Percentiles rank a stretch among this genome's conserved stretches.
These are phyloP conservation scores for Darwinula stevensoni DNA, from an alignment of 2,888 invertebrate genomes.

Conservation along the genomic window DNA sequence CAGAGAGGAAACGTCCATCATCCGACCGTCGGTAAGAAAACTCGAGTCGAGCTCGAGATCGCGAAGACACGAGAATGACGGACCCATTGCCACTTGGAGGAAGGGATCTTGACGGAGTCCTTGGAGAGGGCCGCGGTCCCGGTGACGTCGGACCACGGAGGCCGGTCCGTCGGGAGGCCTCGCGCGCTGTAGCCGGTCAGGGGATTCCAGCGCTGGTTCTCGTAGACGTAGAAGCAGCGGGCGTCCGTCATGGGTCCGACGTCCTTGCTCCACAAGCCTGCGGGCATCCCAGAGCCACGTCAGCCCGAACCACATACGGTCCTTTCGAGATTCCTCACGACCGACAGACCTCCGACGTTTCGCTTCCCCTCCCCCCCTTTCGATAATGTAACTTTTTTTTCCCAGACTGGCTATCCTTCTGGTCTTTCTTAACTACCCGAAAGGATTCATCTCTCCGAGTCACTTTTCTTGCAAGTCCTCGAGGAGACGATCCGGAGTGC, in stretches of 20 bases:
- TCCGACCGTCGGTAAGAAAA: no score
- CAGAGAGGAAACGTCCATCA: no score
- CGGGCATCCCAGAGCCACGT: not conserved
- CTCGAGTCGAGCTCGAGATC: no score
- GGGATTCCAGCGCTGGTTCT: constrained; percentile 84
- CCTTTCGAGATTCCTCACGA: not conserved
- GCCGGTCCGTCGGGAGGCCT: constrained; percentile 53
- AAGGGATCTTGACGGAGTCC: constrained; percentile 54
- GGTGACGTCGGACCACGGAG: constrained; percentile 64
- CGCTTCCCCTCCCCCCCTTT: no score
- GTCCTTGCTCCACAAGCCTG: constrained; percentile 14
- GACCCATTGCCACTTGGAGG: constrained; percentile 70
- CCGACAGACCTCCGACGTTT: constrained; percentile 23
- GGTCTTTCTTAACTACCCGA: no score
- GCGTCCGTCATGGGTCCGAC: constrained; percentile 29
- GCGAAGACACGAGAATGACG: no score
- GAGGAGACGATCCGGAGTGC: no score
- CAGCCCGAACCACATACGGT: not conserved
- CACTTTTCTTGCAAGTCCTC: no score
- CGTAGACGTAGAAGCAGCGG: constrained; percentile 61
- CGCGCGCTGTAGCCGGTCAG: constrained; percentile 59
- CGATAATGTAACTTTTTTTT: no score
- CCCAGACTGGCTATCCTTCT: no score
- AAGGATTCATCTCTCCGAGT: no score
- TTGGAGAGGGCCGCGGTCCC: constrained; percentile 53